Evolutionary conservation across 2,113 vertebrate genomes (phyloP).

Genomic region (Hippocampus zosterae): DNA sequence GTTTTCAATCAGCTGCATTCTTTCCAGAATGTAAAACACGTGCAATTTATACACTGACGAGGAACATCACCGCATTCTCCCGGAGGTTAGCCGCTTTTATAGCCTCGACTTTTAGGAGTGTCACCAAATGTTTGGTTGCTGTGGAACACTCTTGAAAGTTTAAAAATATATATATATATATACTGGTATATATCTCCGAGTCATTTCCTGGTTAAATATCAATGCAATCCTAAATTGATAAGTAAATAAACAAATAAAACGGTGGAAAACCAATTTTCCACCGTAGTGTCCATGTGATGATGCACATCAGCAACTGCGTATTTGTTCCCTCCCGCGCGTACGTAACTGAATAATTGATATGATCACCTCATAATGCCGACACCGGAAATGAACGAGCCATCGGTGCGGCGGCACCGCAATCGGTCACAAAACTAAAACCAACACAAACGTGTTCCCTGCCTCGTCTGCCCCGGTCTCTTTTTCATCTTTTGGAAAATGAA

Average conservation of each 20-base stretch:
- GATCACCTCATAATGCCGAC: background rate
- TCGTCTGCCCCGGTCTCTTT: background rate
- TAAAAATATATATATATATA: too few relatives aligned
- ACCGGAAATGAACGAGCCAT: background rate
- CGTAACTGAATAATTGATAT: constrained; percentile 6
- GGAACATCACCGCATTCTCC: background rate
- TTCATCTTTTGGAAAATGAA: background rate
- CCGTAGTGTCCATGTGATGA: background rate
- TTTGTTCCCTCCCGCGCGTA: too few relatives aligned
- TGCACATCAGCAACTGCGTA: background rate
- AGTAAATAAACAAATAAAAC: background rate
- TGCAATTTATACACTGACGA: background rate
- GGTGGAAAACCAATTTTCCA: background rate
- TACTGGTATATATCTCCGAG: background rate
- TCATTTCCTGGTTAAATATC: background rate
- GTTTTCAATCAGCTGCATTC: background rate
- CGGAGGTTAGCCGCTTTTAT: background rate
- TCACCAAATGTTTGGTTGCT: background rate
- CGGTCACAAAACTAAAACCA: background rate
- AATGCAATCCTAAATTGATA: background rate
- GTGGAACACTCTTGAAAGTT: too few relatives aligned
- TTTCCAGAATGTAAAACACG: background rate
- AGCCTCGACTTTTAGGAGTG: background rate
- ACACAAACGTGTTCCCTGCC: background rate
- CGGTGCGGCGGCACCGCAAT: background rate